Conservation (phyloP, 2,797 vertebrate species). For the Crax fasciolata region DNA sequence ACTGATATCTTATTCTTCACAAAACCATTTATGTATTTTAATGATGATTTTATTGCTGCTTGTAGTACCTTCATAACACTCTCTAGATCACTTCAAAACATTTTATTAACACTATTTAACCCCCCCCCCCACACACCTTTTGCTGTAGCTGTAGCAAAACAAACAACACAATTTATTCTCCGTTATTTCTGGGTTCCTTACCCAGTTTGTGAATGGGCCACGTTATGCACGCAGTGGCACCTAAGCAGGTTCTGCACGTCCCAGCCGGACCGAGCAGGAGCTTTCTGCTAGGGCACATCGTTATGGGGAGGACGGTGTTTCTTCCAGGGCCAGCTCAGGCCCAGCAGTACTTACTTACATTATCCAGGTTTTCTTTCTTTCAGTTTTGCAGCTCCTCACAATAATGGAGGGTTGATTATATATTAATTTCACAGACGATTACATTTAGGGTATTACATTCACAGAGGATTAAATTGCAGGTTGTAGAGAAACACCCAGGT, state of each 20-base stretch:
- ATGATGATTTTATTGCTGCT: background rate
- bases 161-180: background rate
- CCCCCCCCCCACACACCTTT: too few relatives aligned
- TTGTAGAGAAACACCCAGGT: background rate
- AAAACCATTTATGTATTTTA: constrained; percentile 40
- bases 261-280: background rate
- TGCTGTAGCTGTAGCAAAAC: background rate
- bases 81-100: background rate
- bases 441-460: background rate
- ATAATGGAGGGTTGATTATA: background rate
- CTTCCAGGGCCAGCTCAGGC: background rate
- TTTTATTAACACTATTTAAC: background rate
- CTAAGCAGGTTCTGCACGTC: background rate
- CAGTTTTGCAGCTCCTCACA: background rate
- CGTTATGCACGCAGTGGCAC: fast-evolving
- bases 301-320: fast-evolving
- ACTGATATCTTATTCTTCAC: constrained; percentile 29
- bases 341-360: background rate
- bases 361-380: background rate
- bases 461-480: constrained; percentile 20
- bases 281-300: fast-evolving
- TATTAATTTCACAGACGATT: constrained; percentile 34
- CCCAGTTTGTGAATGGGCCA: background rate
- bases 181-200: background rate
- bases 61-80: background rate